Evolutionary conservation across 2,797 vertebrate species (phyloP).

Genomic region (Platalea minor): DNA sequence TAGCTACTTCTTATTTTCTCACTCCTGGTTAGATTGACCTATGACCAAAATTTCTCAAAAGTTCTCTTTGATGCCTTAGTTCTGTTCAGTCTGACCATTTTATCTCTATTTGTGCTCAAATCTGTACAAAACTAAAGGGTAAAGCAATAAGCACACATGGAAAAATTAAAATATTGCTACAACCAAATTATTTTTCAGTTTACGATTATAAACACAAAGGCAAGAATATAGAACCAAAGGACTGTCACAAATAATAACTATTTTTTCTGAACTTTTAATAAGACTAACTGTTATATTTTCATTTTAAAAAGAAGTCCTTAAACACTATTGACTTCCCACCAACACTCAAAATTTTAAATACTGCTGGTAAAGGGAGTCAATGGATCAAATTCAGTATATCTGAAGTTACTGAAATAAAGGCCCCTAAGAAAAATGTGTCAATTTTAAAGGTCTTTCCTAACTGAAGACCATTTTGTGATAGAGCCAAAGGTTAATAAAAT

Average conservation of each 20-base stretch:
- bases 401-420: constrained; percentile 79
- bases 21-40: constrained; percentile 41
- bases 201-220: background rate
- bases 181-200: constrained; percentile 18
- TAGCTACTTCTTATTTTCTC: constrained; percentile 36
- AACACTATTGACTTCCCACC: constrained; percentile 60
- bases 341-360: constrained; percentile 75
- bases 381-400: constrained; percentile 79
- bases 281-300: constrained; percentile 42
- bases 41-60: constrained; percentile 50
- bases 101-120: background rate
- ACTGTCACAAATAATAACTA: background rate
- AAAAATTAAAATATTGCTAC: constrained; percentile 8
- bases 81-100: background rate
- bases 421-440: constrained; percentile 79
- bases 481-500: constrained; percentile 98
- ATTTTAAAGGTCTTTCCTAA: constrained; percentile 83
- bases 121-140: background rate
- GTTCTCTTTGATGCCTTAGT: constrained; percentile 51
- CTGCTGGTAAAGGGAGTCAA: constrained; percentile 74
- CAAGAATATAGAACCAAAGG: background rate
- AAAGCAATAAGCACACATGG: background rate
- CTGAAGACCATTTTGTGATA: constrained; percentile 83
- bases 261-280: constrained; percentile 60
- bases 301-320: constrained; percentile 58